Base-by-base conservation (phyloP, 2,113 vertebrate species). In the Scalopus aquaticus region DNA sequence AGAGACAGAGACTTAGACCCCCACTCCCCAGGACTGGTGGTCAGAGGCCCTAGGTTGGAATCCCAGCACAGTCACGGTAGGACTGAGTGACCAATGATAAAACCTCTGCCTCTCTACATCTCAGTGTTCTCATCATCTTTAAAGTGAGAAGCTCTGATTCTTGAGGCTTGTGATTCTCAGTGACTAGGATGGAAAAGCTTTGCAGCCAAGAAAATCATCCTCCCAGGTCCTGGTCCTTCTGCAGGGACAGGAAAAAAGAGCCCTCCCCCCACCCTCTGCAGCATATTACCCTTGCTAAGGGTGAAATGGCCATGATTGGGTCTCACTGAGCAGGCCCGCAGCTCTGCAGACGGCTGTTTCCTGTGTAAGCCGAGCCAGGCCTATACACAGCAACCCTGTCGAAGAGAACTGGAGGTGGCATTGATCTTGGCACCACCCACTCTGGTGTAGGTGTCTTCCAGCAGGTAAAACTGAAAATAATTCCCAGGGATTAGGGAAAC, bases 361-460 rank as follows among this genome's bases (percentile, higher is more conserved):
- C 51, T 54, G 17, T 54, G 51, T 20, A 56, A 20, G 54, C 54
- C 20, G 2, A 22, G 54, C 54, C 54, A 20, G 54, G 19, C 54
- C 54, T 56, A 56, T 22, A 22, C 20, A 22, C 44, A 99, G 98
- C 35, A 94, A 98, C 89, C 28, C 99, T 99, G 98, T 99, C 98
- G 42, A 99, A 99, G 97, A 98, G 98, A 98, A 98, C 98, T 97
- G 98, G 98, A 42, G 98, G 99, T 20, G 99, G 99, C 60, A 99
- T 99, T 37, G 99, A 99, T 97, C 98, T 99, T 70, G 99, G 99
- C 96, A 99, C 99, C 98, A 99, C 99, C 96, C 99, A 99, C 79
- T 99, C 99, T n/a, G 99, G 99, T 69, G 99, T 99, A 79, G 99
- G 99, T 0, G 99, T 99, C 0, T 99, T 99, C 98, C 99, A 99